Conservation (phyloP, 2,888 invertebrate genomes). For the Chrysotoxum bicinctum region DNA sequence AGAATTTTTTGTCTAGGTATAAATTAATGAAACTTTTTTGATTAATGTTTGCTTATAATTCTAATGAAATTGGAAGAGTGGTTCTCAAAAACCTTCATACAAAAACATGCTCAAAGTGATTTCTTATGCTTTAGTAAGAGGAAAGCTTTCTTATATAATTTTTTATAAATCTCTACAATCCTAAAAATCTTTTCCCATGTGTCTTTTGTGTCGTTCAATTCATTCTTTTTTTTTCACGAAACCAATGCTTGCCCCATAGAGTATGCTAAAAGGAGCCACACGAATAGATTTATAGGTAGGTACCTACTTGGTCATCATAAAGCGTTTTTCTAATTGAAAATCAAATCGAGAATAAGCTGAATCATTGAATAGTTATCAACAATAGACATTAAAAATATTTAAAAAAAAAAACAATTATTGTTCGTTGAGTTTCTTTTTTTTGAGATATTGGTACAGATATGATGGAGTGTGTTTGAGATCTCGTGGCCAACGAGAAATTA, state of each 20-base stretch:
- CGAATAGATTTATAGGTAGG: neutral
- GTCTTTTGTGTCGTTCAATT: neutral
- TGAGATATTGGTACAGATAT: slow-evolving; percentile 31
- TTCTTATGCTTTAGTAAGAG: too few species aligned
- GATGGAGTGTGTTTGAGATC: slow-evolving; percentile 18
- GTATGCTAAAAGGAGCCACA: neutral
- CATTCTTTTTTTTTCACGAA: neutral
- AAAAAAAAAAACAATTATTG: slow-evolving; percentile 1
- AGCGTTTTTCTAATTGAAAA: slow-evolving; percentile 9
- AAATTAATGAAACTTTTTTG: too few species aligned
- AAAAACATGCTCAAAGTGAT: too few species aligned
- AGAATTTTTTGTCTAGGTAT: too few species aligned
- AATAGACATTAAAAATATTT: slow-evolving; percentile 2
- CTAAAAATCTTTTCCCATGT: too few species aligned
- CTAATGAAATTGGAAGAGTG: too few species aligned
- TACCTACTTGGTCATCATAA: slow-evolving; percentile 13
- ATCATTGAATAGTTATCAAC: slow-evolving; percentile 14
- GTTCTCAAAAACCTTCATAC: too few species aligned
- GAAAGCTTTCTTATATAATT: too few species aligned
- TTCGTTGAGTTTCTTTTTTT: slow-evolving; percentile 5
- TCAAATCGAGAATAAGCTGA: slow-evolving; percentile 27
- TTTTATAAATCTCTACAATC: too few species aligned
- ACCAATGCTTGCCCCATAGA: neutral
- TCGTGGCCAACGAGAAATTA: slow-evolving; percentile 12
- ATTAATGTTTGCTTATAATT: too few species aligned